Base-by-base conservation (phyloP, 2,888 invertebrate genomes). In the Macrophya alboannulata region DNA sequence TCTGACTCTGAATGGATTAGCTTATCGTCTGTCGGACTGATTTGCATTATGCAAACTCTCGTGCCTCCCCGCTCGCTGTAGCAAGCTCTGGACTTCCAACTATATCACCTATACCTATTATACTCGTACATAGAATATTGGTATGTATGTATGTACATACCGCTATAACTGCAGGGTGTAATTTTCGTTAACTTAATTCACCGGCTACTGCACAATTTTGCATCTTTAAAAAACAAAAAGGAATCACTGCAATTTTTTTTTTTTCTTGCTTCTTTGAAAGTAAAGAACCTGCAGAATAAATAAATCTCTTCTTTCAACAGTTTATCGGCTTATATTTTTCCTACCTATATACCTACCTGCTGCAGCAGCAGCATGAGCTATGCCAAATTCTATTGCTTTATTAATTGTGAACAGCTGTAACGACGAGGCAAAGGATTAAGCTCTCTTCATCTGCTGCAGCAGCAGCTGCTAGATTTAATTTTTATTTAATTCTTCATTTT, bases 1-100 rank as follows among this genome's bases (percentile, higher is more conserved):
- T 55, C 55, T 55, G 25, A 77, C 77, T 55, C 51, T 37, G 48
- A 77, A 77, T 77, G 77, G 77, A 77, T 77, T 77, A 77, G 77
- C 77, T 55, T 77, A 77, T 77, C 77, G 51, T 77, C 55, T 51
- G 77, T 77, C 77, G n/a, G 43, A 40, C 77, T 37, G 77, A 77
- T 77, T 77, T 77, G 55, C 77, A 77, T 77, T 77, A 77, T 55
- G 77, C 77, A 43, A 77, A 77, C 25, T 77, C 55, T n/a, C n/a
- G 10, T 12, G 55, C 51, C 45, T 12, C 31, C 68, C 12, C 68
- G 15, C n/a, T 12, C 5, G 31, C 37, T 25, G 62, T 10, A 25
- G 25, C 62, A 21, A 48, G 62, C 25, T 12, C 21, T 62, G 21
- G 62, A 43, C 74, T 74, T 48, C 45, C 74, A 74, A 74, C n/a